Percentiles rank a stretch among this genome's conserved stretches.
phyloP scores from a whole-genome alignment of 2,888 invertebrate genomes.

The Sericinus montela region DNA sequence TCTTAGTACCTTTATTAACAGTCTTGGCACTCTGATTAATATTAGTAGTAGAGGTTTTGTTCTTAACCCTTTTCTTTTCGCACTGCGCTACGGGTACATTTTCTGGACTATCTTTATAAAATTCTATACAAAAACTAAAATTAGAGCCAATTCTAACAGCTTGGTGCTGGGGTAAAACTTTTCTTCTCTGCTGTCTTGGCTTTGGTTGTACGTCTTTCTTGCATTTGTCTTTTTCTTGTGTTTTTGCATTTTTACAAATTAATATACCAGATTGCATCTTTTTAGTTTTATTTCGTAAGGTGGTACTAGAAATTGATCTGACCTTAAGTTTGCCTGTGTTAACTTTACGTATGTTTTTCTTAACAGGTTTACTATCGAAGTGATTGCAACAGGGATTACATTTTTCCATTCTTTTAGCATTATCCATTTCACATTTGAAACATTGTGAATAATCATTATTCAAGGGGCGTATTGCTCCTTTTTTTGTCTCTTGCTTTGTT shows the following conservation, averaged over 20 bases:
- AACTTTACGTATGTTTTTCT: neutral
- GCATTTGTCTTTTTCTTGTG: neutral
- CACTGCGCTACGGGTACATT: neutral
- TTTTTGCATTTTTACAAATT: too few relatives aligned
- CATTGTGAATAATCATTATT: too few relatives aligned
- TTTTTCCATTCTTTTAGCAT: too few relatives aligned
- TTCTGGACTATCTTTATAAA: constrained; percentile 24
- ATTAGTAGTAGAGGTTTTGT: constrained; percentile 2
- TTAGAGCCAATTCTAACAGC: constrained; percentile 27
- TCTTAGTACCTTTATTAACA: constrained; percentile 5
- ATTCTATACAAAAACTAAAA: constrained; percentile 29
- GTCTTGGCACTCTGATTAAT: neutral
- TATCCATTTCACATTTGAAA: too few relatives aligned
- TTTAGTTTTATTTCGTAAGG: too few relatives aligned
- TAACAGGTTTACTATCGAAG: neutral
- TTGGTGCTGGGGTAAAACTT: constrained; percentile 14
- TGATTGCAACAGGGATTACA: too few relatives aligned
- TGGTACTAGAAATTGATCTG: neutral
- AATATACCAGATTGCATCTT: too few relatives aligned
- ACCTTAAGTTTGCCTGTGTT: neutral
- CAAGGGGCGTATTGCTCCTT: neutral
- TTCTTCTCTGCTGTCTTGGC: neutral
- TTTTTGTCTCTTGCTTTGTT: neutral
- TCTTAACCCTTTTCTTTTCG: constrained; percentile 1
- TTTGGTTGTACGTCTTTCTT: constrained; percentile 1